Percentiles rank a stretch among this genome's conserved stretches.
Evolutionary conservation across 2,888 invertebrate species (phyloP).

Genomic region (Ophioninae sp.): DNA sequence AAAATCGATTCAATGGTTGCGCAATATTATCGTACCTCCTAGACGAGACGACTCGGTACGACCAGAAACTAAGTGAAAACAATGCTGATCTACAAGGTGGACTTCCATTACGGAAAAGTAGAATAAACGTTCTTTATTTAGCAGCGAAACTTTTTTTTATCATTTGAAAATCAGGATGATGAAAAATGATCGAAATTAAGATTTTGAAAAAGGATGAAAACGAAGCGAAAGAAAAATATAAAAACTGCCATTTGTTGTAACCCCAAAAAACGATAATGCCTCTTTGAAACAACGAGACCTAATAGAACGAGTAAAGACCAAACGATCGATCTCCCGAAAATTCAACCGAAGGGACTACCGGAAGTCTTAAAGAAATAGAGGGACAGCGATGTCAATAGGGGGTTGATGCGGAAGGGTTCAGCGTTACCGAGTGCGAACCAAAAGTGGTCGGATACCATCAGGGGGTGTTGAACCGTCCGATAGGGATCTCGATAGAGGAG

Average conservation of each 20-base stretch:
- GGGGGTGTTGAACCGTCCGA: slow-evolving; percentile 62
- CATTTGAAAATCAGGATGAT: too few species aligned
- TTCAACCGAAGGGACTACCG: neutral
- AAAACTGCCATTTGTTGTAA: too few species aligned
- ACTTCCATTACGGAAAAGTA: neutral
- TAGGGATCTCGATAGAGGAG: slow-evolving; percentile 3
- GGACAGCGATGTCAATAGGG: slow-evolving; percentile 20
- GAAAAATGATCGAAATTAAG: too few species aligned
- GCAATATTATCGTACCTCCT: slow-evolving; percentile 40
- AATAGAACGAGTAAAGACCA: slow-evolving; percentile 23
- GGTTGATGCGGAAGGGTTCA: slow-evolving; percentile 30
- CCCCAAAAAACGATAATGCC: neutral
- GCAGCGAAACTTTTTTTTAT: too few species aligned
- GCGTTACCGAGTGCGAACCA: slow-evolving; percentile 71
- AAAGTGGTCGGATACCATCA: slow-evolving; percentile 73
- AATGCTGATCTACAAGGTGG: neutral
- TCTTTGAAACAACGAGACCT: slow-evolving; percentile 17
- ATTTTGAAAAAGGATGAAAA: too few species aligned
- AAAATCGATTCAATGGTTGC: slow-evolving; percentile 59
- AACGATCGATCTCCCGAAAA: slow-evolving; percentile 37
- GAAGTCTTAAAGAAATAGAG: neutral
- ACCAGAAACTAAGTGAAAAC: slow-evolving; percentile 4
- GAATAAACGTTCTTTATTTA: too few species aligned
- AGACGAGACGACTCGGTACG: slow-evolving; percentile 31
- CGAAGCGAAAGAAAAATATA: too few species aligned